Conservation (phyloP, 2,113 vertebrate species). For the Spheniscus mendiculus region DNA sequence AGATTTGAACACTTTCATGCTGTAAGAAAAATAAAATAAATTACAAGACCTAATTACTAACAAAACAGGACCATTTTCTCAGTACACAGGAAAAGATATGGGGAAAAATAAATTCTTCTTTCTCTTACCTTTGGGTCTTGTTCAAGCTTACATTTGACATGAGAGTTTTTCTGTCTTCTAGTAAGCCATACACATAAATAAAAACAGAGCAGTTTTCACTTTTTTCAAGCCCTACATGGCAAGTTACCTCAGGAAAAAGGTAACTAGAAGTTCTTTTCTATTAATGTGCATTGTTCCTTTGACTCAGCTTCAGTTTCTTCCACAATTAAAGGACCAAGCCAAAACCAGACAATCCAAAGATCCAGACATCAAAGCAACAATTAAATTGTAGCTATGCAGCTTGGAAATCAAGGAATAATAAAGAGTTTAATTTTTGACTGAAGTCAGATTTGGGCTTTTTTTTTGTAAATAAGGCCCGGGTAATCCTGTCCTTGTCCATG, state of each 20-base stretch:
- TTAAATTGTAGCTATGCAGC: neutral
- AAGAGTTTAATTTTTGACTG: neutral
- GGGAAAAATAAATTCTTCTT: neutral
- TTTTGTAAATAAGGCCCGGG: neutral
- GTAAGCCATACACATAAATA: neutral
- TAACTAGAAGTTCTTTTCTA: neutral
- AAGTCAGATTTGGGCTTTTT: neutral
- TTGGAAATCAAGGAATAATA: neutral
- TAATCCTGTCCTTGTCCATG: neutral
- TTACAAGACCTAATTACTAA: neutral
- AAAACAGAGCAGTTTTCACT: neutral
- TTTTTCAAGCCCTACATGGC: neutral
- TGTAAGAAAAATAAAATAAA: neutral
- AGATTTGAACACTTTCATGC: neutral
- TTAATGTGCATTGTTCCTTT: neutral
- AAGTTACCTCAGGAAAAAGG: neutral
- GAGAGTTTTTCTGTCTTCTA: neutral
- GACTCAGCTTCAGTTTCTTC: neutral
- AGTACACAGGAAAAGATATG: neutral
- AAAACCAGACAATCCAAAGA: neutral
- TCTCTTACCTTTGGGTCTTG: neutral
- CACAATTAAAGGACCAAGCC: neutral
- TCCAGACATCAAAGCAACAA: neutral
- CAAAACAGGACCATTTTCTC: neutral
- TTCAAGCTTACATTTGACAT: neutral